Percentiles rank a stretch among this genome's conserved stretches.
phyloP scores from a whole-genome alignment of 1,140 invertebrate species.

The Drosophila bocki region DNA sequence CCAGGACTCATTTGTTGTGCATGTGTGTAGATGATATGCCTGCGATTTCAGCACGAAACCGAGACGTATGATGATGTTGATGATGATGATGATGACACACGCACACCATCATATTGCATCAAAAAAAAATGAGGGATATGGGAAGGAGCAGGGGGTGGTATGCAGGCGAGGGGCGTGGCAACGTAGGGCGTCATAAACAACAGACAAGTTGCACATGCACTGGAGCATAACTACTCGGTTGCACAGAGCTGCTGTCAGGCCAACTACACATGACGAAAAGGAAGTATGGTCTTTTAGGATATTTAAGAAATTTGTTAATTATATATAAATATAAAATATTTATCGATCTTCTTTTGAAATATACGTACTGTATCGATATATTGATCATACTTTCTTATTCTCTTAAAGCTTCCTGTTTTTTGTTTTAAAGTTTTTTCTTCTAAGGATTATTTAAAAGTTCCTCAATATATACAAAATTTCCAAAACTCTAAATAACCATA shows the following conservation, averaged over 20 bases:
- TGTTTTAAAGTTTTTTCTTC: no score
- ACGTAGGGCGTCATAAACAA: conserved; percentile 73
- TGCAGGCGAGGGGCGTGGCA: conserved; percentile 13
- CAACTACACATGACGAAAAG: conserved; percentile 7
- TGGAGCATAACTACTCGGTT: conserved; percentile 68
- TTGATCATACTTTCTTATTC: no score
- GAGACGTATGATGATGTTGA: conserved; percentile 82
- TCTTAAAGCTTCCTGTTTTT: no score
- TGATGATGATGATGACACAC: conserved; percentile 65
- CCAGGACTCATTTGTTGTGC: conserved; percentile 41
- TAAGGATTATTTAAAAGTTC: not conserved
- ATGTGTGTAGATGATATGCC: conserved; percentile 70
- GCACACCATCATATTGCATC: conserved; percentile 33
- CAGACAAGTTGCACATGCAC: conserved; percentile 82
- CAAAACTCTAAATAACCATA: not conserved
- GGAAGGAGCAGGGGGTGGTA: not conserved
- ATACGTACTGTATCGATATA: no score
- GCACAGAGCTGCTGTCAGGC: conserved; percentile 49
- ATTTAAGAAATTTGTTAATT: not conserved
- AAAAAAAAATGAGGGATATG: not conserved
- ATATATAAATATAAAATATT: no score
- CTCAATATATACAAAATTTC: not conserved
- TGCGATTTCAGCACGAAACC: conserved; percentile 75
- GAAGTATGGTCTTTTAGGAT: not conserved
- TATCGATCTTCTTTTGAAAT: no score